Conservation (phyloP, 1,140 invertebrate species). For the Plodia interpunctella region DNA sequence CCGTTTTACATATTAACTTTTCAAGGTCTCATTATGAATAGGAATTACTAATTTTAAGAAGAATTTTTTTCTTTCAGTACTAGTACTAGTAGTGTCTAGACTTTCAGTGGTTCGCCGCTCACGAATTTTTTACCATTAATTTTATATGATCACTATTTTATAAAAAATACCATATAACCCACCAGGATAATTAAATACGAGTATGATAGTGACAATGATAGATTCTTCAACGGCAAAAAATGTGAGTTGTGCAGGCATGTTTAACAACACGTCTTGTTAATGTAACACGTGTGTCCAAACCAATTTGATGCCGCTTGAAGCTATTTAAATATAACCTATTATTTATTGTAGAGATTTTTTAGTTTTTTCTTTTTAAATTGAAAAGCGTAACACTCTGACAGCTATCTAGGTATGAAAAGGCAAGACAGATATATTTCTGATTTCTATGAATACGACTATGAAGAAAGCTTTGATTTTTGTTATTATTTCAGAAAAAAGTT, state of each 20-base stretch:
- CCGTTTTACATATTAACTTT: no score
- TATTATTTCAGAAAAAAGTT: no score
- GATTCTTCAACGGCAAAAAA: neutral
- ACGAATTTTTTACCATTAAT: neutral
- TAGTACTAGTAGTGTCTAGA: no score
- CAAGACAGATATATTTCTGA: no score
- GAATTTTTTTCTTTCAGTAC: no score
- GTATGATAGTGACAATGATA: slow-evolving; percentile 3
- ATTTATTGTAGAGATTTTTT: neutral
- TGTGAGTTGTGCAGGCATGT: neutral
- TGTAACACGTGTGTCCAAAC: neutral
- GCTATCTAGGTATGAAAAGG: no score
- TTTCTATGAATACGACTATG: no score
- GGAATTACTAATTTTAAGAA: no score
- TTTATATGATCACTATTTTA: neutral
- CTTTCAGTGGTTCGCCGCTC: no score
- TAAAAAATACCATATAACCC: neutral
- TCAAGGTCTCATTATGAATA: no score
- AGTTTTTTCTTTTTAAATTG: neutral
- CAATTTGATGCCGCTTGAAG: neutral
- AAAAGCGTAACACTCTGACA: no score
- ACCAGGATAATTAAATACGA: neutral
- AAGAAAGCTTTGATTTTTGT: no score
- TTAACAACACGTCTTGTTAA: slow-evolving; percentile 1
- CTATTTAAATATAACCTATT: neutral